These are phyloP conservation scores for Lutjanus campechanus DNA, from an alignment of 2,797 vertebrate genomes.

Conservation along the genomic window DNA sequence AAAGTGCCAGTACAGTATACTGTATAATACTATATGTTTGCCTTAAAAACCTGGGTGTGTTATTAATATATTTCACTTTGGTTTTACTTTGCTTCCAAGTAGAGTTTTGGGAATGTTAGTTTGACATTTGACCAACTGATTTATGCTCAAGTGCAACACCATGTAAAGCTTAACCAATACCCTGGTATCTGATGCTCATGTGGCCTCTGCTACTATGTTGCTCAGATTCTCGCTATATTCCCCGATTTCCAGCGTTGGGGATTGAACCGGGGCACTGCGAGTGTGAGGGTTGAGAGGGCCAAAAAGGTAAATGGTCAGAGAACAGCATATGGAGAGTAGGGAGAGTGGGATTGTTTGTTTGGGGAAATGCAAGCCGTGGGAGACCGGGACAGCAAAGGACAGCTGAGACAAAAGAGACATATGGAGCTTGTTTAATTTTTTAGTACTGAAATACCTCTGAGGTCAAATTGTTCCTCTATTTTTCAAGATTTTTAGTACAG, in stretches of 20 bases:
- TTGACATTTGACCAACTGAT: slow-evolving; percentile 2
- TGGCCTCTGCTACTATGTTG: not conserved
- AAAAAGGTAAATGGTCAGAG: slow-evolving; percentile 45
- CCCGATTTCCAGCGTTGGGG: not conserved
- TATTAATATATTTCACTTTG: not conserved
- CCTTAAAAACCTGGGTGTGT: not conserved
- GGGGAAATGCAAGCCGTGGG: slow-evolving; percentile 46
- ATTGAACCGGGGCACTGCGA: slow-evolving; percentile 26
- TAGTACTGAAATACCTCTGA: not conserved
- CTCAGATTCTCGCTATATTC: not conserved
- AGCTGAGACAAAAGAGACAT: slow-evolving; percentile 71
- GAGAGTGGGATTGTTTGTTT: slow-evolving; percentile 59
- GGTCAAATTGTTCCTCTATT: slow-evolving; percentile 1
- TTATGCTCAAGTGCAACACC: not conserved
- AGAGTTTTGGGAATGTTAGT: not conserved
- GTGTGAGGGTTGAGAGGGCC: not conserved
- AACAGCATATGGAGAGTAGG: slow-evolving; percentile 62
- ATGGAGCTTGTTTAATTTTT: slow-evolving; percentile 29
- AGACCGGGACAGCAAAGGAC: slow-evolving; percentile 50
- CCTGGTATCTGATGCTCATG: not conserved
- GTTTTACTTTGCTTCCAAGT: not conserved
- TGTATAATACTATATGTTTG: not conserved
- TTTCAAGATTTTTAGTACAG: not conserved
- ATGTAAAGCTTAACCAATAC: not conserved
- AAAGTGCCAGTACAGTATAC: not conserved